A percentile compares a stretch with the other conserved stretches of the same genome.
Evolutionary conservation across 2,113 vertebrate species (phyloP).

Genomic region (Mormyrus iriodes): DNA sequence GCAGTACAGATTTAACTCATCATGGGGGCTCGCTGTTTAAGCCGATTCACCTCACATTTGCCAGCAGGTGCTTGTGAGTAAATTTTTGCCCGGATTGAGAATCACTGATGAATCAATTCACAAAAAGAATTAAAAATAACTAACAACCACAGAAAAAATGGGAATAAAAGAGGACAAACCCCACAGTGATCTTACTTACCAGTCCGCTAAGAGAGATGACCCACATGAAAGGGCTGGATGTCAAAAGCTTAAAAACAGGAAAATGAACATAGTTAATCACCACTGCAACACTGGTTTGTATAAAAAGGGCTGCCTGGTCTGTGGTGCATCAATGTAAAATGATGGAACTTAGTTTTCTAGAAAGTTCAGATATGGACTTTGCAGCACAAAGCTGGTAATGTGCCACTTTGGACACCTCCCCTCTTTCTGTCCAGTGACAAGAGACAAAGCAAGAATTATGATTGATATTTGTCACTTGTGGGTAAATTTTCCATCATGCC

Average conservation of each 20-base stretch:
- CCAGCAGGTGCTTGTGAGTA: background rate
- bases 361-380: background rate
- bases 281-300: background rate
- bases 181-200: slow-evolving; percentile 64
- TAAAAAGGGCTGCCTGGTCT: background rate
- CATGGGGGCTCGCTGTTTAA: background rate
- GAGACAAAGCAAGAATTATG: background rate
- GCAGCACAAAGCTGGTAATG: background rate
- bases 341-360: background rate
- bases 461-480: background rate
- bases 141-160: background rate
- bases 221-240: slow-evolving; percentile 90
- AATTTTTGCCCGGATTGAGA: background rate
- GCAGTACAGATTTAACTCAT: background rate
- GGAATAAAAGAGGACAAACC: background rate
- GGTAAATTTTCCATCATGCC: background rate
- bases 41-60: background rate
- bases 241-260: slow-evolving; percentile 73
- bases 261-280: slow-evolving; percentile 18
- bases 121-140: background rate
- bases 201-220: slow-evolving; percentile 87
- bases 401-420: background rate
- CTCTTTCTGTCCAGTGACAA: background rate
- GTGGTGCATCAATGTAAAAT: background rate
- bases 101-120: background rate